Percentiles rank a stretch among this genome's conserved stretches.
These are phyloP conservation scores for Crotophaga sulcirostris DNA, from an alignment of 2,113 vertebrate genomes.

Conservation along the genomic window DNA sequence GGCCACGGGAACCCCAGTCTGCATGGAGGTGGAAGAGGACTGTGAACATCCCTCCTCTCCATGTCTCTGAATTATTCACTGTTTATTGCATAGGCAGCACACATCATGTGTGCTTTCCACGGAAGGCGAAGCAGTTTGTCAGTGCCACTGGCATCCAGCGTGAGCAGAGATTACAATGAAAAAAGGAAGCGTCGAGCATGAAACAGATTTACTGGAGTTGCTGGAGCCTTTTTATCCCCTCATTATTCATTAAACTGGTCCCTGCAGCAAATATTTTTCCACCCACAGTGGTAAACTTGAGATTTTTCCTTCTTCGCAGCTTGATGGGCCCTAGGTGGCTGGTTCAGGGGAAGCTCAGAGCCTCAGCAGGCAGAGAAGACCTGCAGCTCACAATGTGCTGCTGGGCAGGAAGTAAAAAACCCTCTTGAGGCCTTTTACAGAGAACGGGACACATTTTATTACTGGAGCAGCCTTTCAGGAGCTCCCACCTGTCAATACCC, in stretches of 20 bases:
- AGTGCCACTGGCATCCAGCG: not conserved
- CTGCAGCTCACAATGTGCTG: not conserved
- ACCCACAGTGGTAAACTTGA: not conserved
- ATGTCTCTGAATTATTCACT: not conserved
- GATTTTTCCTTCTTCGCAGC: not conserved
- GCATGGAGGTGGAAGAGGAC: not conserved
- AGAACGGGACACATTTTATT: not conserved
- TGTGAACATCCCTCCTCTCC: not conserved
- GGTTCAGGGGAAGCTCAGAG: not conserved
- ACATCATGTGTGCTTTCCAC: rapidly evolving
- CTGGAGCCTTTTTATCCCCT: not conserved
- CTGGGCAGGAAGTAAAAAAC: not conserved
- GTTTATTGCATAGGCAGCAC: not conserved
- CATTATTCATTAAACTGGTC: not conserved
- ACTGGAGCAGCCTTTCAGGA: not conserved
- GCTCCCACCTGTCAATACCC: not conserved
- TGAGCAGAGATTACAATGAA: rapidly evolving
- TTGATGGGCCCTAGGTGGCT: not conserved
- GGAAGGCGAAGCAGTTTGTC: not conserved
- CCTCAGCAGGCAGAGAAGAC: not conserved
- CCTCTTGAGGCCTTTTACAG: not conserved
- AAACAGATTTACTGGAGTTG: not conserved
- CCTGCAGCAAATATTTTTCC: not conserved
- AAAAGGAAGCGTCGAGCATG: not conserved
- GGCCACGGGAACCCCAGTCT: rapidly evolving